Base-by-base conservation (phyloP, 1,140 invertebrate species). In the Zaprionus lachaisei region DNA sequence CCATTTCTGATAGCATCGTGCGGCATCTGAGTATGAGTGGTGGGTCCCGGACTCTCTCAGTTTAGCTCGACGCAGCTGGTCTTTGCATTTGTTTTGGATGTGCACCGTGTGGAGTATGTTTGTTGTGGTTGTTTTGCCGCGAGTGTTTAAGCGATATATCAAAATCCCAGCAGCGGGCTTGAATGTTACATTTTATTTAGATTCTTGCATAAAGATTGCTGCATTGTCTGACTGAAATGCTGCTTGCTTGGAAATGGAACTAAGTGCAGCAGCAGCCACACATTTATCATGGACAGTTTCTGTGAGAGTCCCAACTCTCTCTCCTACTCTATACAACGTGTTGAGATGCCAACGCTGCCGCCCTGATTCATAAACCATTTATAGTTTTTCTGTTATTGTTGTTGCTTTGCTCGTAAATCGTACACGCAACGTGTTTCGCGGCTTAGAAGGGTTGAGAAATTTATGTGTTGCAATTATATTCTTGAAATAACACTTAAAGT, bases 391-490 rank as follows among this genome's bases (percentile, higher is more conserved):
- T 67, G 58, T 34, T 62, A 20, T 69, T 68, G 44, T 67, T 66
- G 58, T 60, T 68, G 62, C 55, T 61, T 41, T 26, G 38, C 62
- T 62, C 56, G 57, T 67, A 56, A 73, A 51, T 72, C 62, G 68
- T 64, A 62, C 62, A 67, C 73, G 72, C 77, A 69, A 68, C 54
- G 67, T 34, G 64, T 56, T 81, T 72, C 60, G 34, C 54, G 64
- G 68, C 58, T 55, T 54, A 34, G 73, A 86, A 83, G 81, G 83
- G 84, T 87, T 83, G 37, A 65, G 68, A 76, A 81, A 87, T 87
- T 87, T 87, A 87, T 87, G 81, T 89, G 80, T 89, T 89, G 83
- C 83, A 87, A 89, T 87, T 89, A 89, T 87, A 83, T 80, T 89
- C 77, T 83, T 80, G 84, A 89, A 80, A 87, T 89, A 87, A 81